A percentile compares a stretch with the other conserved stretches of the same genome.
These are phyloP conservation scores for Parazoanthus atlanticus DNA, from an alignment of 92 coral and sea anemone species.

Conservation along the genomic window DNA sequence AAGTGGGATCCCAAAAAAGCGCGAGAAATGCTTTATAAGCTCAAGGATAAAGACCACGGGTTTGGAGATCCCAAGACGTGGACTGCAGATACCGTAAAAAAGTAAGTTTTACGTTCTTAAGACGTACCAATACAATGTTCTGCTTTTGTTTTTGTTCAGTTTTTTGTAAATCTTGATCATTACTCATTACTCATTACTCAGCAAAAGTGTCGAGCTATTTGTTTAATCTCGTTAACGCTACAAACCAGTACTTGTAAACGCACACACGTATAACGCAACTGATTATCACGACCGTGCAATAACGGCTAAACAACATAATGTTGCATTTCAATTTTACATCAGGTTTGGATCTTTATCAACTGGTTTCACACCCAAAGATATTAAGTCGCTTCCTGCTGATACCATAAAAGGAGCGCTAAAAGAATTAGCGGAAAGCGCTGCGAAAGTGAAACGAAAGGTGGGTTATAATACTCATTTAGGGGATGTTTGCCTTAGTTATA, in stretches of 20 bases:
- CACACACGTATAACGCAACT: too few species aligned
- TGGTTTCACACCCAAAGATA: slow-evolving; percentile 39
- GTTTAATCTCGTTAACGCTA: too few species aligned
- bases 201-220: too few species aligned
- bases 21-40: slow-evolving; percentile 48
- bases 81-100: slow-evolving; percentile 52
- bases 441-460: slow-evolving; percentile 9
- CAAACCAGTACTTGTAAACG: too few species aligned
- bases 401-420: slow-evolving; percentile 27
- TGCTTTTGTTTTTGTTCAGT: neutral
- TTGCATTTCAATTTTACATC: slow-evolving; percentile 9
- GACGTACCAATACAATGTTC: neutral
- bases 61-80: slow-evolving; percentile 55
- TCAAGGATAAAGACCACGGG: slow-evolving; percentile 46
- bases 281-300: too few species aligned
- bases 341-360: slow-evolving; percentile 32
- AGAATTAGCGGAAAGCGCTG: slow-evolving; percentile 16
- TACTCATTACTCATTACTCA: too few species aligned
- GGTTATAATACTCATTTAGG: neutral
- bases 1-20: slow-evolving; percentile 55
- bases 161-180: neutral
- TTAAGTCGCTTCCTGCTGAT: slow-evolving; percentile 33
- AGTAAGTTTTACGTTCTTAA: neutral
- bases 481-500: too few species aligned
- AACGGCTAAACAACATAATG: too few species aligned